Conservation (phyloP, 35 echinoderm and acorn worm genomes). For the Apostichopus japonicus region DNA sequence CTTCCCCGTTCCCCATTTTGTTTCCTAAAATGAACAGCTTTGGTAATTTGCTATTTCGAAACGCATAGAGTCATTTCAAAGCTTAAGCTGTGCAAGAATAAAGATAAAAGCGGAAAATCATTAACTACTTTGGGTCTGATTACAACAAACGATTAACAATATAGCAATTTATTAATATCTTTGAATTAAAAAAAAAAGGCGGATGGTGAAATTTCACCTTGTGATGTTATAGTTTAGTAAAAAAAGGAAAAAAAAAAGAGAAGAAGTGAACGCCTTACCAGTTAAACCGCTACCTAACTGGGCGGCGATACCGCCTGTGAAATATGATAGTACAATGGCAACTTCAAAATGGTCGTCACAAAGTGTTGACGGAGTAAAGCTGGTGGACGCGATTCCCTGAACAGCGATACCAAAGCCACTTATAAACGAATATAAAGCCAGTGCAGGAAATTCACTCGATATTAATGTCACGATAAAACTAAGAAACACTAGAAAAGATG, state of each 20-base stretch:
- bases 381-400: not conserved
- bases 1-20: no score
- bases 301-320: not conserved
- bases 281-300: not conserved
- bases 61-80: no score
- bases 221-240: not conserved
- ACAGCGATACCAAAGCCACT: constrained; percentile 33
- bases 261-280: not conserved
- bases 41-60: no score
- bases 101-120: not conserved
- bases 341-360: constrained; percentile 9
- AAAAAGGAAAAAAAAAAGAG: not conserved
- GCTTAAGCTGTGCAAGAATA: not conserved
- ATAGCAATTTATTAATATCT: not conserved
- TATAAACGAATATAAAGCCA: constrained; percentile 1
- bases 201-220: not conserved
- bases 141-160: not conserved
- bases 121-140: not conserved
- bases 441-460: not conserved
- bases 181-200: not conserved
- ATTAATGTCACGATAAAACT: not conserved
- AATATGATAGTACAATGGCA: not conserved
- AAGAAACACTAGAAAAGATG: not conserved
- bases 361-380: not conserved
- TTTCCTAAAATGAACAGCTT: no score